Percentiles rank a stretch among this genome's conserved stretches.
These are phyloP conservation scores for Anarrhichthys ocellatus DNA, from an alignment of 2,113 vertebrate genomes.

Conservation along the genomic window DNA sequence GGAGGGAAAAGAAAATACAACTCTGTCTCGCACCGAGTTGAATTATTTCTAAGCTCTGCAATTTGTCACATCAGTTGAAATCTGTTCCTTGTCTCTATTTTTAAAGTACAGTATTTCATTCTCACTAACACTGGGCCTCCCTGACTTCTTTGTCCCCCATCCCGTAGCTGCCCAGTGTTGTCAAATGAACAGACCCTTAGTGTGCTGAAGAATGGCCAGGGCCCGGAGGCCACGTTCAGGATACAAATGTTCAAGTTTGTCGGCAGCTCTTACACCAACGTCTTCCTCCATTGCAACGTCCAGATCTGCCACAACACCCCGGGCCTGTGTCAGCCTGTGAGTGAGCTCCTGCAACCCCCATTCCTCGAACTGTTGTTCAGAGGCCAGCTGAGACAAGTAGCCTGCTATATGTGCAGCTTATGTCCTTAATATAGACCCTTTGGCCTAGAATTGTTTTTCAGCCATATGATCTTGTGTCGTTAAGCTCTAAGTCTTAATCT, in stretches of 20 bases:
- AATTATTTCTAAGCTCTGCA: conserved; percentile 11
- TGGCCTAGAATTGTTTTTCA: conserved; percentile 35
- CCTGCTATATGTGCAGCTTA: conserved; percentile 23
- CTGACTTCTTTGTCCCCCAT: conserved; percentile 22
- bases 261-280: conserved; percentile 76
- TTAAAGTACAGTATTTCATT: conserved; percentile 3
- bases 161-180: conserved; percentile 76
- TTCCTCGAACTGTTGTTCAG: conserved; percentile 38
- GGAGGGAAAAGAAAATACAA: conserved; percentile 14
- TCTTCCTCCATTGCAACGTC: conserved; percentile 84
- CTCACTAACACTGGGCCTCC: not conserved
- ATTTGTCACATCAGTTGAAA: not conserved
- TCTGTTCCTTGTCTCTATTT: not conserved
- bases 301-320: conserved; percentile 83
- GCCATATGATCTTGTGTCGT: conserved; percentile 6
- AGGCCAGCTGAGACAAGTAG: conserved; percentile 62
- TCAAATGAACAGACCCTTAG: conserved; percentile 75
- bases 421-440: conserved; percentile 58
- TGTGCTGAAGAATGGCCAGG: conserved; percentile 79
- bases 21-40: conserved; percentile 9
- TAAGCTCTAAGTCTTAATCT: conserved; percentile 16
- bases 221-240: conserved; percentile 81
- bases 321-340: conserved; percentile 78
- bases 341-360: conserved; percentile 38
- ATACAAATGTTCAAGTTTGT: conserved; percentile 86